Percentiles rank a stretch among this genome's conserved stretches.
Conservation (phyloP, 2,113 vertebrate genomes). For the Callithrix jacchus region DNA sequence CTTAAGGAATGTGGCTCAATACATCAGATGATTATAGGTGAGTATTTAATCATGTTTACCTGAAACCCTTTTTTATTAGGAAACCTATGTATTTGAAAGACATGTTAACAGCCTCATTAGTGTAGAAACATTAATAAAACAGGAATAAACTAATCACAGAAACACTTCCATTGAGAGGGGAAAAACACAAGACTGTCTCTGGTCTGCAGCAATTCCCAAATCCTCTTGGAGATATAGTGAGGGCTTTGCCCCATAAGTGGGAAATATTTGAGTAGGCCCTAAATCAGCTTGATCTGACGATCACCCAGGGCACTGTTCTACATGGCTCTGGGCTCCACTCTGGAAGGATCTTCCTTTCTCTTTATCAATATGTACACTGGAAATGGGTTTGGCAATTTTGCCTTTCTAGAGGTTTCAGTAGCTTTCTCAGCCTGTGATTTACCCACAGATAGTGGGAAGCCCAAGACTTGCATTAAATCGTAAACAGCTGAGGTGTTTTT, state of each 20-base stretch:
- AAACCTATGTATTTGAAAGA: background rate
- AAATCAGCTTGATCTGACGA: background rate
- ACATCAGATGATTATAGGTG: background rate
- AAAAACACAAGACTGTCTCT: background rate
- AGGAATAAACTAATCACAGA: background rate
- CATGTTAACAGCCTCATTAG: background rate
- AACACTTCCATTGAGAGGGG: background rate
- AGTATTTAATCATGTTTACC: background rate
- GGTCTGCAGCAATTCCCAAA: background rate
- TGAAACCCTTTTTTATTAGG: background rate
- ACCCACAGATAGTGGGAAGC: background rate
- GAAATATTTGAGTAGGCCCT: background rate
- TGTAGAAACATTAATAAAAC: background rate
- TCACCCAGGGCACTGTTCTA: background rate
- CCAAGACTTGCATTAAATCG: background rate
- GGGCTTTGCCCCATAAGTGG: background rate
- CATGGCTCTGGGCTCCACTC: background rate
- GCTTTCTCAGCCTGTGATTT: background rate
- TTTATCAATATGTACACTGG: background rate
- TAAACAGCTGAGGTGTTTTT: background rate
- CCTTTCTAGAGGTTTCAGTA: background rate
- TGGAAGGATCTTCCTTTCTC: background rate
- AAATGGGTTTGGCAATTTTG: background rate
- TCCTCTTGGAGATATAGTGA: background rate
- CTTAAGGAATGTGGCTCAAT: background rate